phyloP scores from a whole-genome alignment of 1,140 invertebrate genomes.

The Psilanteris sp. region DNA sequence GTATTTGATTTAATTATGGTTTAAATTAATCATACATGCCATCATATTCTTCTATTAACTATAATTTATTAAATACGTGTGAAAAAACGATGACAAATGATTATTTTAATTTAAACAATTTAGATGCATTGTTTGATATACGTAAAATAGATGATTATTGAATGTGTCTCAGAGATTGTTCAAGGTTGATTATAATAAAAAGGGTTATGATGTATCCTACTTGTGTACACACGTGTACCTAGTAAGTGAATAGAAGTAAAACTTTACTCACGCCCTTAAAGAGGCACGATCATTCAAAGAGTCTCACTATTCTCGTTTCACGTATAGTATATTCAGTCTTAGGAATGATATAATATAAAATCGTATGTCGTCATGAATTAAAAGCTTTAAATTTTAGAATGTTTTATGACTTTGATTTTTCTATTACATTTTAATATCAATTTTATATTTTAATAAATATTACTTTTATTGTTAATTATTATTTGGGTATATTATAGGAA shows the following conservation, averaged over 20 bases:
- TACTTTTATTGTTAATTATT: too few relatives aligned
- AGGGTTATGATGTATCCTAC: constrained; percentile 35
- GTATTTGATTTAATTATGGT: too few relatives aligned
- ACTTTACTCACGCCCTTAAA: constrained; percentile 29
- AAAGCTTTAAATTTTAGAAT: too few relatives aligned
- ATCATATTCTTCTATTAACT: too few relatives aligned
- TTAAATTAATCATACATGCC: too few relatives aligned
- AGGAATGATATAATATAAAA: too few relatives aligned
- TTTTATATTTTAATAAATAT: too few relatives aligned
- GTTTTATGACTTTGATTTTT: too few relatives aligned
- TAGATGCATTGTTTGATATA: constrained; percentile 8
- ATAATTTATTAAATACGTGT: constrained; percentile 36
- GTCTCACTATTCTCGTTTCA: not conserved
- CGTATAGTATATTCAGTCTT: too few relatives aligned
- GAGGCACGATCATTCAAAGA: constrained; percentile 21
- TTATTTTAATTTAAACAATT: constrained; percentile 35
- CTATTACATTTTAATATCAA: too few relatives aligned
- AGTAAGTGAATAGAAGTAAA: constrained; percentile 15
- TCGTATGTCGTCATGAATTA: too few relatives aligned
- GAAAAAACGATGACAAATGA: constrained; percentile 22
- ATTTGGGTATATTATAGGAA: too few relatives aligned
- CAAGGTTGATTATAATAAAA: constrained; percentile 44
- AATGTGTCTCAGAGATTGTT: constrained; percentile 10
- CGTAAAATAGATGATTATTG: constrained; percentile 17
- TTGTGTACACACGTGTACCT: constrained; percentile 2